These are phyloP conservation scores for Astatotilapia flaviijosephi DNA, from an alignment of 2,113 vertebrate genomes.

Conservation along the genomic window DNA sequence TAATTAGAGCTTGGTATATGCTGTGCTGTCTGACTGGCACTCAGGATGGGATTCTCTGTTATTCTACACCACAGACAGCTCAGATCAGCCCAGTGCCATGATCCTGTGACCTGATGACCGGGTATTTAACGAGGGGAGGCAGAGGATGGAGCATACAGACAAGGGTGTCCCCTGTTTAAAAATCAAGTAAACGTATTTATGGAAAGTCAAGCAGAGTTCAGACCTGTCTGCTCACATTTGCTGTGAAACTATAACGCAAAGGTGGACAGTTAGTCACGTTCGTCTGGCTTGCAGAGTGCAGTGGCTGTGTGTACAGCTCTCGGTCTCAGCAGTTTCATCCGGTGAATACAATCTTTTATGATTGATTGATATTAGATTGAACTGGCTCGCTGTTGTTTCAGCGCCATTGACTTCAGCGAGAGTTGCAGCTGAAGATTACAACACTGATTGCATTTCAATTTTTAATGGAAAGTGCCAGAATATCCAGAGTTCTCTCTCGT, in stretches of 20 bases:
- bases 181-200: background rate
- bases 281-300: background rate
- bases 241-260: background rate
- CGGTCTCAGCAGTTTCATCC: constrained; percentile 40
- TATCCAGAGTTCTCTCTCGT: constrained; percentile 40
- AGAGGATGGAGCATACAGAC: background rate
- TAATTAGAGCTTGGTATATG: background rate
- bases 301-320: background rate
- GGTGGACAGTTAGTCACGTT: background rate
- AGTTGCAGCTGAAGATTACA: constrained; percentile 50
- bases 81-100: background rate
- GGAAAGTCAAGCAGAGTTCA: constrained; percentile 12
- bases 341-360: constrained; percentile 21
- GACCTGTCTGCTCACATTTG: background rate
- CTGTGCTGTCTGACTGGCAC: background rate
- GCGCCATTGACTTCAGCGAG: constrained; percentile 44
- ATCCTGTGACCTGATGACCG: background rate
- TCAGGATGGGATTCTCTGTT: background rate
- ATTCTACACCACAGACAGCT: constrained; percentile 3
- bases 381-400: constrained; percentile 62
- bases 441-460: constrained; percentile 65
- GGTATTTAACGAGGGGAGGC: constrained; percentile 17
- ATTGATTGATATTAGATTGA: constrained; percentile 64
- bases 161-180: constrained; percentile 1
- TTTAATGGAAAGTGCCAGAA: constrained; percentile 65